Conservation (phyloP, 2,113 vertebrate genomes). For the Caloenas nicobarica region DNA sequence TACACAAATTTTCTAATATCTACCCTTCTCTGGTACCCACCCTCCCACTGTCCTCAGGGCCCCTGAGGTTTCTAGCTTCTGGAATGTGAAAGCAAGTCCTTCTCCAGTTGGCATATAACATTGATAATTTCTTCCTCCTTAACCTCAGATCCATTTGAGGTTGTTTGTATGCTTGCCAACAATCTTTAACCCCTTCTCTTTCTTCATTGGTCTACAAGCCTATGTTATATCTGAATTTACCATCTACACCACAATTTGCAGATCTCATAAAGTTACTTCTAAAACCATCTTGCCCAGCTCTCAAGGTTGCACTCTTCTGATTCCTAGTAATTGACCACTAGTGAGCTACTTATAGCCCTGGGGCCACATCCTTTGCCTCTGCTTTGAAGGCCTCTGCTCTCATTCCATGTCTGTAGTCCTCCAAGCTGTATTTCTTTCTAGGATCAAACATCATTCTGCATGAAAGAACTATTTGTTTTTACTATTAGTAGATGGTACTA, state of each 20-base stretch:
- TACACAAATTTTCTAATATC: not conserved
- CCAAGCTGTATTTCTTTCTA: not conserved
- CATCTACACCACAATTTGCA: not conserved
- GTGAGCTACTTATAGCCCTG: not conserved
- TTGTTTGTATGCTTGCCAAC: not conserved
- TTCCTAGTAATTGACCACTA: not conserved
- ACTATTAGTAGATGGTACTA: not conserved
- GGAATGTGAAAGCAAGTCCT: not conserved
- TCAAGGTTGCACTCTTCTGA: not conserved
- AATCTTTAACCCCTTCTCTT: not conserved
- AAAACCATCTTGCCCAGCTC: not conserved
- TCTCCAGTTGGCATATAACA: not conserved
- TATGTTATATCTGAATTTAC: not conserved
- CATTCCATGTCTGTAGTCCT: not conserved
- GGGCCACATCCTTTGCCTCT: not conserved
- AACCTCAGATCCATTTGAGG: not conserved
- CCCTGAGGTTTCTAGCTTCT: not conserved
- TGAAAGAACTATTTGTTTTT: not conserved
- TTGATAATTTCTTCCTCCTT: not conserved
- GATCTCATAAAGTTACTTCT: not conserved
- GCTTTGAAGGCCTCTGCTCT: not conserved
- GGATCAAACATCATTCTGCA: not conserved
- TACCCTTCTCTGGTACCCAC: not conserved
- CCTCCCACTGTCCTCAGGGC: not conserved
- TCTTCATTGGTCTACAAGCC: not conserved